A percentile compares a stretch with the other conserved stretches of the same genome.
These are phyloP conservation scores for Microchirus variegatus DNA, from an alignment of 2,797 vertebrate genomes.

Conservation along the genomic window DNA sequence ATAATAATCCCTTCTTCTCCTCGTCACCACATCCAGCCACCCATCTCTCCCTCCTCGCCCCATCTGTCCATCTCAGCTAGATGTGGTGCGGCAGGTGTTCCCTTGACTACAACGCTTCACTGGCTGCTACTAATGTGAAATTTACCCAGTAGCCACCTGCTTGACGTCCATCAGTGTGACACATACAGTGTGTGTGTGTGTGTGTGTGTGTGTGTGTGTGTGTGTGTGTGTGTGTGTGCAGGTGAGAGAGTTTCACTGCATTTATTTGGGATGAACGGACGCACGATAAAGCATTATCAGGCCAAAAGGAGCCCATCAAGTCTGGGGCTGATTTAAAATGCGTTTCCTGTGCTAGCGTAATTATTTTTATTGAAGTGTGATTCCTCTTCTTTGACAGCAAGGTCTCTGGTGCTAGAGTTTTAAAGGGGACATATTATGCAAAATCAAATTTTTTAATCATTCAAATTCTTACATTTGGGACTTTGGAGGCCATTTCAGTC, in stretches of 20 bases:
- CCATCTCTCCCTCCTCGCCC: conserved; percentile 39
- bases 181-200: conserved; percentile 34
- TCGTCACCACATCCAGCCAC: conserved; percentile 30
- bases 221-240: too few relatives aligned
- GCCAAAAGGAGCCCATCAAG: too few relatives aligned
- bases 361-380: too few relatives aligned
- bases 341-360: too few relatives aligned
- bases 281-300: conserved; percentile 27
- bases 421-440: too few relatives aligned
- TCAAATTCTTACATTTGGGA: too few relatives aligned
- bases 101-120: conserved; percentile 76
- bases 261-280: conserved; percentile 15
- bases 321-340: too few relatives aligned
- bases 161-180: conserved; percentile 62
- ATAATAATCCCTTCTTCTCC: conserved; percentile 26
- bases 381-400: too few relatives aligned
- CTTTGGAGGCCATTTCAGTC: too few relatives aligned
- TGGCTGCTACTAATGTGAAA: conserved; percentile 75
- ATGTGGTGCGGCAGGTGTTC: conserved; percentile 81
- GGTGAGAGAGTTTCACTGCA: conserved; percentile 44
- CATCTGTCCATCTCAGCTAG: conserved; percentile 74
- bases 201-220: background rate
- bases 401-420: too few relatives aligned
- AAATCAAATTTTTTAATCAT: too few relatives aligned
- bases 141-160: conserved; percentile 80